A percentile compares a stretch with the other conserved stretches of the same genome.
These are phyloP conservation scores for Apistogramma diplotaenia DNA, from an alignment of 2,113 vertebrate species.

Conservation along the genomic window DNA sequence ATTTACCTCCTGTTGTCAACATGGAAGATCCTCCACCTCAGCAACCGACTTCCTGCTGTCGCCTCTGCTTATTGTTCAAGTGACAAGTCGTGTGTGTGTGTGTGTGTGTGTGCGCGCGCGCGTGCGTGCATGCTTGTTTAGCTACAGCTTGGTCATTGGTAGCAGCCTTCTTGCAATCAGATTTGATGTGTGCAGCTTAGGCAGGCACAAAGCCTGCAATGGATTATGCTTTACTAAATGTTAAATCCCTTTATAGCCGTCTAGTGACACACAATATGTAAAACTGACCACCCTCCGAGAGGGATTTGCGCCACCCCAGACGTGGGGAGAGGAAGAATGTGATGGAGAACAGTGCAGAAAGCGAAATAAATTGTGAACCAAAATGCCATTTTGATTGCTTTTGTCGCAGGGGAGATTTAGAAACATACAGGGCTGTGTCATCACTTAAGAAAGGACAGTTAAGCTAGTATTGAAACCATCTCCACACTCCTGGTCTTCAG, in stretches of 20 bases:
- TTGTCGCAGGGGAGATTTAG: conserved; percentile 41
- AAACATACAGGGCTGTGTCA: conserved; percentile 10
- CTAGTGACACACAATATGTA: conserved; percentile 81
- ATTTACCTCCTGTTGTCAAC: conserved; percentile 67
- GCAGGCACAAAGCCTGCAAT: conserved; percentile 73
- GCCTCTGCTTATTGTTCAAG: conserved; percentile 61
- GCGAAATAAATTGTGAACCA: background rate
- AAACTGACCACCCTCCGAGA: conserved; percentile 78
- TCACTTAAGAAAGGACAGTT: conserved; percentile 45
- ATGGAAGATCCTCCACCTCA: conserved; percentile 56
- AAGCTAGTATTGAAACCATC: conserved; percentile 41
- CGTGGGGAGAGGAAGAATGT: conserved; percentile 1
- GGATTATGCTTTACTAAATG: conserved; percentile 79
- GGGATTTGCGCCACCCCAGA: conserved; percentile 64
- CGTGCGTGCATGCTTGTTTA: background rate
- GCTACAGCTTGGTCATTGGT: conserved; percentile 57
- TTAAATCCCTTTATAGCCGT: conserved; percentile 80
- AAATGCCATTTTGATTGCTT: conserved; percentile 58
- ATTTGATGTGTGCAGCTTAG: conserved; percentile 76
- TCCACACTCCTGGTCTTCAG: conserved; percentile 24
- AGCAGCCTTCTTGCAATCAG: conserved; percentile 76
- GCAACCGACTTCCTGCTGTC: conserved; percentile 63
- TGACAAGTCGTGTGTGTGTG: conserved; percentile 33
- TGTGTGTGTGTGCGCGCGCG: background rate
- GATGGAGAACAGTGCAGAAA: conserved; percentile 17